Evolutionary conservation across 2,113 vertebrate genomes (phyloP).

Genomic region (Notechis scutatus): DNA sequence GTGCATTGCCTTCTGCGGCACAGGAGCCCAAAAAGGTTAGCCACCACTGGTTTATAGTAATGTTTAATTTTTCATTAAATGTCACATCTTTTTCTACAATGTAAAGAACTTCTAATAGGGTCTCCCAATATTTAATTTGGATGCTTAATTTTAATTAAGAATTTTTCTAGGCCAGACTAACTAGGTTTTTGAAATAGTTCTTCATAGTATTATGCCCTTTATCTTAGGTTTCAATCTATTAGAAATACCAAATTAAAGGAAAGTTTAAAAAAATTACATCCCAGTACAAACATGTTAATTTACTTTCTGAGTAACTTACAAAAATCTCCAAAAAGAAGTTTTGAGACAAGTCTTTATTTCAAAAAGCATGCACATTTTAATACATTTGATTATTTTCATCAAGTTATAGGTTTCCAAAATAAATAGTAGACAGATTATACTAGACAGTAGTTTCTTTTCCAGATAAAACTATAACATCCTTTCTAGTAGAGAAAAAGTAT

Average conservation of each 20-base stretch:
- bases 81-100: background rate
- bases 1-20: too few relatives aligned
- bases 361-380: slow-evolving; percentile 9
- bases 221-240: background rate
- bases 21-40: too few relatives aligned
- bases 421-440: slow-evolving; percentile 25
- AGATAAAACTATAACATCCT: background rate
- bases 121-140: background rate
- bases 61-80: background rate
- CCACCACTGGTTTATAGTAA: background rate
- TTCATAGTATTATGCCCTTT: background rate
- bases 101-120: background rate
- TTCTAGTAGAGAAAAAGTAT: slow-evolving; percentile 8
- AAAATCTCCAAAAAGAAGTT: background rate
- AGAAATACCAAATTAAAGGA: background rate
- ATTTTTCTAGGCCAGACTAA: too few relatives aligned
- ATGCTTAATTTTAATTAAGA: background rate
- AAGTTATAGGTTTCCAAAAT: slow-evolving; percentile 32
- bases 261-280: background rate
- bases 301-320: background rate
- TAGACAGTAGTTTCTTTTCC: slow-evolving; percentile 17
- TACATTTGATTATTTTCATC: slow-evolving; percentile 41
- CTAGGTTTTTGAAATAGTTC: background rate
- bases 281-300: background rate
- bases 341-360: background rate